A percentile compares a stretch with the other conserved stretches of the same genome.
These are phyloP conservation scores for Drosophila stalkeri DNA, from an alignment of 2,888 invertebrate genomes.

Conservation along the genomic window DNA sequence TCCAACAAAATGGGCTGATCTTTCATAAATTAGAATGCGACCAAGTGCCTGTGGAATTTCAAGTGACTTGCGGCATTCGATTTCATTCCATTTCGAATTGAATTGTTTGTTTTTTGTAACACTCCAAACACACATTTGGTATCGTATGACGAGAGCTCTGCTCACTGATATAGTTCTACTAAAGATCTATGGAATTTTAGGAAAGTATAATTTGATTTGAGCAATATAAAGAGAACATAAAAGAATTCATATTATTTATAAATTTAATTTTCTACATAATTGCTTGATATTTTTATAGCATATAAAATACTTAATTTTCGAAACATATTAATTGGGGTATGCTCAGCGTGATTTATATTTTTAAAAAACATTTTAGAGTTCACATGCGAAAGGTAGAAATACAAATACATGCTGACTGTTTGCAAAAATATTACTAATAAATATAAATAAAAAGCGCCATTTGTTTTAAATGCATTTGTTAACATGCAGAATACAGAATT, in stretches of 20 bases:
- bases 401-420: background rate
- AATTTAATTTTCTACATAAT: background rate
- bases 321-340: background rate
- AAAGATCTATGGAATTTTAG: background rate
- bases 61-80: constrained; percentile 41
- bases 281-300: background rate
- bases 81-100: constrained; percentile 54
- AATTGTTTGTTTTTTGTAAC: constrained; percentile 65
- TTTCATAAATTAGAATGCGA: constrained; percentile 75
- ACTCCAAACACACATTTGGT: constrained; percentile 48
- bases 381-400: background rate
- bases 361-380: background rate
- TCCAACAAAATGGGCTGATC: constrained; percentile 57
- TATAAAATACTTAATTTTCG: background rate
- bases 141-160: constrained; percentile 40
- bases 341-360: background rate
- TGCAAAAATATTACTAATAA: constrained; percentile 2
- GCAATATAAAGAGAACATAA: background rate
- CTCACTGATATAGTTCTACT: background rate
- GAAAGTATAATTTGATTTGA: background rate
- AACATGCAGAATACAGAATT: background rate
- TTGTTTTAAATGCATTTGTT: constrained; percentile 6
- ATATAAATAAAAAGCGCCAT: constrained; percentile 2
- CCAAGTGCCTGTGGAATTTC: constrained; percentile 43
- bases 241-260: background rate